phyloP scores from a whole-genome alignment of 37 sponge, comb jelly and placozoan genomes.

The Haliclona indistincta region DNA sequence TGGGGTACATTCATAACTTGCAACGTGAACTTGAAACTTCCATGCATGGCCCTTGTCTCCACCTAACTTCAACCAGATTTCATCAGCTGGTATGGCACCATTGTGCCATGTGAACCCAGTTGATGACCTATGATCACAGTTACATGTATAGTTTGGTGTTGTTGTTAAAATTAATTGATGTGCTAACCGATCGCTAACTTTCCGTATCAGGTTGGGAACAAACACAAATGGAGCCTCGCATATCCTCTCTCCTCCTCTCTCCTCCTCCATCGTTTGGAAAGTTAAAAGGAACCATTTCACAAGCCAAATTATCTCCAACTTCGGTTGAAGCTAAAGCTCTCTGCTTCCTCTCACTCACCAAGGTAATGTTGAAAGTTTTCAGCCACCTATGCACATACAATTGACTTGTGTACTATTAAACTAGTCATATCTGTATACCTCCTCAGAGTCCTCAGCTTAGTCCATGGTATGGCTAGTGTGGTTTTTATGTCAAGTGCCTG shows the following conservation, averaged over 20 bases:
- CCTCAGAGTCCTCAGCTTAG: constrained; percentile 6
- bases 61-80: too few species aligned
- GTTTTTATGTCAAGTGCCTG: constrained; percentile 7
- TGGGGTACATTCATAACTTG: constrained; percentile 5
- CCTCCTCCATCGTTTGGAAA: neutral
- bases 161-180: neutral
- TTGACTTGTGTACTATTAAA: neutral
- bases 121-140: too few species aligned
- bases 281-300: constrained; percentile 6
- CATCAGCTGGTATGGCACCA: too few species aligned
- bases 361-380: neutral
- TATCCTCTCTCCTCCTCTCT: constrained; percentile 15
- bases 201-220: constrained; percentile 8
- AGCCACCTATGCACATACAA: neutral
- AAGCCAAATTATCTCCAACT: neutral
- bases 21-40: neutral
- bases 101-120: too few species aligned
- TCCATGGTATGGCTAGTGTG: constrained; percentile 8
- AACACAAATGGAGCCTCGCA: constrained; percentile 6
- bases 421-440: neutral
- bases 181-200: neutral
- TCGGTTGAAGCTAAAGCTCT: neutral
- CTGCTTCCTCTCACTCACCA: neutral
- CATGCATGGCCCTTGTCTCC: too few species aligned
- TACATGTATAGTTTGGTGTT: too few species aligned